Conservation (phyloP, 1,140 invertebrate genomes). For the Calycopis cecrops region DNA sequence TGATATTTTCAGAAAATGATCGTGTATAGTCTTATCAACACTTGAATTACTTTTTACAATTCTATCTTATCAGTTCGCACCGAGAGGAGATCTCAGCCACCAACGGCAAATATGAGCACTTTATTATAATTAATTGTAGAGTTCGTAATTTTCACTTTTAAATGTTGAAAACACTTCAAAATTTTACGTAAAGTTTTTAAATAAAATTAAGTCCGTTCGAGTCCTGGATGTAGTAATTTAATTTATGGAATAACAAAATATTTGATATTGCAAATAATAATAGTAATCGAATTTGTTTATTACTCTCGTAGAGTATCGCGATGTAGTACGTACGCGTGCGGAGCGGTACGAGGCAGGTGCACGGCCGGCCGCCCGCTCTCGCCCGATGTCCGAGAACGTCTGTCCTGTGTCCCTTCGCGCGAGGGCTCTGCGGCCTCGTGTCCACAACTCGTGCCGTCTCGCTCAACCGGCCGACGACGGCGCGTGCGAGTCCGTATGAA, state of each 20-base stretch:
- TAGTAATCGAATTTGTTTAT: constrained; percentile 49
- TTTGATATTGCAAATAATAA: constrained; percentile 6
- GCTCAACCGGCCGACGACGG: constrained; percentile 62
- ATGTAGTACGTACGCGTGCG: constrained; percentile 52
- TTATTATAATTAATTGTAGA: constrained; percentile 35
- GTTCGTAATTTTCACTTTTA: constrained; percentile 45
- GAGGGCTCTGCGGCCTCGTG: constrained; percentile 67
- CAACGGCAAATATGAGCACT: constrained; percentile 43
- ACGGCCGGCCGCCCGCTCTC: constrained; percentile 69
- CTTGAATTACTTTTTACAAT: constrained; percentile 53
- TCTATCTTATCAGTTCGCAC: constrained; percentile 60
- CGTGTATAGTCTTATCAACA: constrained; percentile 63
- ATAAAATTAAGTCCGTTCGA: constrained; percentile 4
- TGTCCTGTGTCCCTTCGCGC: constrained; percentile 73
- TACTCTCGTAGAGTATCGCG: constrained; percentile 41
- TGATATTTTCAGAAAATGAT: constrained; percentile 46
- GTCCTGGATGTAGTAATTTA: constrained; percentile 2
- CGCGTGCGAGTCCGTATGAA: constrained; percentile 67
- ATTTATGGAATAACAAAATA: constrained; percentile 12
- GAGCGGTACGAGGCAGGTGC: constrained; percentile 61
- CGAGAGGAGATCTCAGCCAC: constrained; percentile 48
- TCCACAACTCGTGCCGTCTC: constrained; percentile 60
- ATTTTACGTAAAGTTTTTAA: constrained; percentile 14
- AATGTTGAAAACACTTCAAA: constrained; percentile 27
- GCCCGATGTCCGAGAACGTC: constrained; percentile 75